Evolutionary conservation across 2,113 vertebrate species (phyloP).

Genomic region (Genyomyrus donnyi): DNA sequence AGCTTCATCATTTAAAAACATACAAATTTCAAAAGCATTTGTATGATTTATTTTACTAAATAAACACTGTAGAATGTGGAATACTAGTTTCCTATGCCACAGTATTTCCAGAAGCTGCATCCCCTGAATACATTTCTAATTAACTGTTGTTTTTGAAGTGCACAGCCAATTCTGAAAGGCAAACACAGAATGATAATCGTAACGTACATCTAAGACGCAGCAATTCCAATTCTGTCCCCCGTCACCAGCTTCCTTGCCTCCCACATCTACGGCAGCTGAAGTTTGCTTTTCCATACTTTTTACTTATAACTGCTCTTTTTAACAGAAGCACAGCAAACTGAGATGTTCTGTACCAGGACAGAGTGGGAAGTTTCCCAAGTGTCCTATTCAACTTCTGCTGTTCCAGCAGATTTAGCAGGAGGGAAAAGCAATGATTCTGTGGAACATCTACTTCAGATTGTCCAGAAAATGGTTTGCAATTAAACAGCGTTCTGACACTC

Average conservation of each 20-base stretch:
- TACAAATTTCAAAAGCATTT: not conserved
- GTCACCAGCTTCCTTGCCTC: not conserved
- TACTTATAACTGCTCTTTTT: not conserved
- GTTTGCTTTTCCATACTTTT: not conserved
- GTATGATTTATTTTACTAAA: not conserved
- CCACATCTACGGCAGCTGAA: not conserved
- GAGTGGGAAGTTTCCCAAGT: not conserved
- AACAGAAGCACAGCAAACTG: not conserved
- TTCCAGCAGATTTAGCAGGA: not conserved
- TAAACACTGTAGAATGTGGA: not conserved
- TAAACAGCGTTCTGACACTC: slow-evolving; percentile 34
- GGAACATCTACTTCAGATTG: not conserved
- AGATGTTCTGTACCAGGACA: not conserved
- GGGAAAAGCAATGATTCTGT: not conserved
- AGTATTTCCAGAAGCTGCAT: not conserved
- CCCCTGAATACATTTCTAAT: not conserved
- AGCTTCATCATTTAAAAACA: not conserved
- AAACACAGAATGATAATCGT: not conserved
- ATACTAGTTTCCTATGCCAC: not conserved
- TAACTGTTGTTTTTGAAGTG: not conserved
- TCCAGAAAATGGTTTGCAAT: not conserved
- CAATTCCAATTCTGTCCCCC: not conserved
- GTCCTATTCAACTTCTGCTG: not conserved
- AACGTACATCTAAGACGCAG: not conserved
- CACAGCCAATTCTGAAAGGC: not conserved